Evolutionary conservation across 2,113 vertebrate species (phyloP).

Genomic region (Rhineura floridana): DNA sequence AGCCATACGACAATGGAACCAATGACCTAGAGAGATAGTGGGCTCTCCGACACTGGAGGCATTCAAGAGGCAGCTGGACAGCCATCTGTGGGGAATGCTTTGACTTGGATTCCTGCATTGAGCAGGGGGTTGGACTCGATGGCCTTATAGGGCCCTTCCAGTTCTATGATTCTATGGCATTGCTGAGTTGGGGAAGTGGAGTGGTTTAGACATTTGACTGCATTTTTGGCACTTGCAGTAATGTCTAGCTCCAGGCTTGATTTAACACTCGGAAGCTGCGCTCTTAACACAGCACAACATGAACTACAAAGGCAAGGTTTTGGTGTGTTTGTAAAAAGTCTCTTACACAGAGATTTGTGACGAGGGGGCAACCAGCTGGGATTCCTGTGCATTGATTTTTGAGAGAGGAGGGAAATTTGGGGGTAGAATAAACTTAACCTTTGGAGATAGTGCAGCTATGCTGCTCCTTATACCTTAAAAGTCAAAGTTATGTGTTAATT

Average conservation of each 20-base stretch:
- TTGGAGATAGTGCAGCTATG: too few species aligned
- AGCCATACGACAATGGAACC: too few species aligned
- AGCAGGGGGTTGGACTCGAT: too few species aligned
- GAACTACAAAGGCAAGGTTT: slow-evolving; percentile 3
- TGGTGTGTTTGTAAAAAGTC: background rate
- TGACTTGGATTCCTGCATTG: too few species aligned
- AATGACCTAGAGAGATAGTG: too few species aligned
- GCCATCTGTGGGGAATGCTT: too few species aligned
- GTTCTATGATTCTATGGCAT: background rate
- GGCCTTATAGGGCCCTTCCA: too few species aligned
- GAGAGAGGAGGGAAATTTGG: slow-evolving; percentile 44
- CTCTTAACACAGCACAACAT: background rate
- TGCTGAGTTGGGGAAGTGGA: background rate
- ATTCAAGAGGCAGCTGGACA: too few species aligned
- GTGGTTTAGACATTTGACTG: background rate
- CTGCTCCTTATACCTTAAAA: background rate
- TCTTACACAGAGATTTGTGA: slow-evolving; percentile 37
- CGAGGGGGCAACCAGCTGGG: slow-evolving; percentile 33
- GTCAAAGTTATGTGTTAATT: background rate
- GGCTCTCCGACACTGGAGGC: too few species aligned
- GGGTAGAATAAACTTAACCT: slow-evolving; percentile 33
- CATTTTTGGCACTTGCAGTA: background rate
- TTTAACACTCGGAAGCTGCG: background rate
- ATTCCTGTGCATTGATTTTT: slow-evolving; percentile 50
- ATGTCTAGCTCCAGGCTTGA: background rate